These are phyloP conservation scores for Leistus spinibarbis DNA, from an alignment of 2,888 invertebrate genomes.

Conservation along the genomic window DNA sequence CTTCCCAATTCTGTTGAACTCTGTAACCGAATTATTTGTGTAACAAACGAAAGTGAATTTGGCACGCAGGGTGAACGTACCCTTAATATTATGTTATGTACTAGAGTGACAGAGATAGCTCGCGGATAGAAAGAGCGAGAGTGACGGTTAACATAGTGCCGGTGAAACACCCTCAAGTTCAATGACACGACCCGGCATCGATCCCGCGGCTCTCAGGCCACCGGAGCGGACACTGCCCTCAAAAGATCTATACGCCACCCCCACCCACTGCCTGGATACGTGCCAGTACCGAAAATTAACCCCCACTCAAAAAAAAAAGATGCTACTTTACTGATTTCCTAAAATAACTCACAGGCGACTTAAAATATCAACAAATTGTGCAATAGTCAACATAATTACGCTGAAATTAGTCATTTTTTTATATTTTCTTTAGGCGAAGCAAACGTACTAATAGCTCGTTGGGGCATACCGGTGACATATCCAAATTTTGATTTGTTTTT, in stretches of 20 bases:
- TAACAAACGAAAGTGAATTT: background rate
- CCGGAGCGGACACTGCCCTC: conserved; percentile 31
- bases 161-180: conserved; percentile 21
- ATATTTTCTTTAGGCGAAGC: too few relatives aligned
- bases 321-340: too few relatives aligned
- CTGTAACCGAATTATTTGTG: background rate
- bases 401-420: too few relatives aligned
- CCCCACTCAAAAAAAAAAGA: background rate
- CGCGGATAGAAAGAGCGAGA: background rate
- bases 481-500: too few relatives aligned
- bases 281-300: background rate
- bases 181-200: conserved; percentile 22
- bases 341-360: too few relatives aligned
- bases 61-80: background rate
- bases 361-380: too few relatives aligned
- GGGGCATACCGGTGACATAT: too few relatives aligned
- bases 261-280: background rate
- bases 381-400: too few relatives aligned
- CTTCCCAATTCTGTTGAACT: background rate
- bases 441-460: too few relatives aligned
- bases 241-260: background rate
- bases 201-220: conserved; percentile 12
- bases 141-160: background rate
- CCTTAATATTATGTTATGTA: background rate
- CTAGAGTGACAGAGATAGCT: background rate